Evolutionary conservation across 2,113 vertebrate genomes (phyloP), one percentile per base, ranked within the genome.

Genomic region (Clinocottus analis): DNA sequence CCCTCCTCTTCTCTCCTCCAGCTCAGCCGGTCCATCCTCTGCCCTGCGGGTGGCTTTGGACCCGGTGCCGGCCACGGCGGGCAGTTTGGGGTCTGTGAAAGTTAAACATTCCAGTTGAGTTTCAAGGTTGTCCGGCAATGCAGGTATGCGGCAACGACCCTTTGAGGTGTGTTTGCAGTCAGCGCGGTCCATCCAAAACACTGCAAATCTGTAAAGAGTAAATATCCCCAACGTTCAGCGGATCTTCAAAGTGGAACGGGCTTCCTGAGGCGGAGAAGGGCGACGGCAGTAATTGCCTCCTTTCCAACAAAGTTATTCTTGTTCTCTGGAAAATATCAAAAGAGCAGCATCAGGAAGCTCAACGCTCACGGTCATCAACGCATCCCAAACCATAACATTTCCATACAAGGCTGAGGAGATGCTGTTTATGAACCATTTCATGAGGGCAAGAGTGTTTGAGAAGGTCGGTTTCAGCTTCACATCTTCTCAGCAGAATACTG

Each of bases 151-250:
- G 87, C 77, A 85, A 65, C 85, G 76, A 55, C 60, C 68, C 84
- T 86, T 90, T 92, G 86, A 91, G 78, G 72, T 69, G 71, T 93
- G 90, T 93, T 93, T 92, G 87, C 64, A 72, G 90, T 92, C 78
- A 87, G 75, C 69, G 47, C 1, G 51, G 62, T 68, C 63, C 70
- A 75, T 85, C 88, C 75, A 79, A 90, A 93, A 83, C 80, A 77
- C 84, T 76, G 83, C 80, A 85, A 89, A 90, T 87, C 83, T 85
- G 82, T 81, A 80, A 43, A 84, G 86, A 85, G 89, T 91, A 93
- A 92, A 94, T 90, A 93, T 89, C 72, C 90, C 87, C 86, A 81
- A 87, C 80, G 78, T 85, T 90, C 67, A 70, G 65, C 65, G 76
- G 82, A 89, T 79, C 81, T 91, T 93, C 85, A 94, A 94, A 94